These are phyloP conservation scores for Ophion slaviceki DNA, from an alignment of 2,888 invertebrate genomes.

Conservation along the genomic window DNA sequence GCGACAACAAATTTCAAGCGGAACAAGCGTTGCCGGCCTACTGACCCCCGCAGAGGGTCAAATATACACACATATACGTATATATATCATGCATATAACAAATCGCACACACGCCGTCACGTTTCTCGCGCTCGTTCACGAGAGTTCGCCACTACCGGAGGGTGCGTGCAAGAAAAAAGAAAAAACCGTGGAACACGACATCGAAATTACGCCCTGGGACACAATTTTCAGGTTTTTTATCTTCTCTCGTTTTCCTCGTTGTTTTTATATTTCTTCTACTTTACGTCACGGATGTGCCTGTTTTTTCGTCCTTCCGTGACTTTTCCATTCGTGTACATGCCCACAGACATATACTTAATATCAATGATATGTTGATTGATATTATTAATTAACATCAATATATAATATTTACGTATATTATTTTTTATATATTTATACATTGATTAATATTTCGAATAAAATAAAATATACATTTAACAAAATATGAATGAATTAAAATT, in stretches of 20 bases:
- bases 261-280: neutral
- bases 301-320: too few relatives aligned
- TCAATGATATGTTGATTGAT: too few relatives aligned
- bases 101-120: conserved; percentile 2
- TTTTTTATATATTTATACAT: too few relatives aligned
- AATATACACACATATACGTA: neutral
- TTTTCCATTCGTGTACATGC: too few relatives aligned
- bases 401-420: too few relatives aligned
- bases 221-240: neutral
- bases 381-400: too few relatives aligned
- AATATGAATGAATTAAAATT: too few relatives aligned
- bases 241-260: neutral
- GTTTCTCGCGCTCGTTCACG: neutral
- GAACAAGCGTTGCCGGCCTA: conserved; percentile 40
- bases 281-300: too few relatives aligned
- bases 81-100: neutral
- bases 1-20: neutral
- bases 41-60: conserved; percentile 46
- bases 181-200: neutral
- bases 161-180: neutral
- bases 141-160: neutral
- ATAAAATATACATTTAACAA: too few relatives aligned
- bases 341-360: too few relatives aligned
- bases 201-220: neutral
- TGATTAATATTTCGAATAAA: too few relatives aligned